Evolutionary conservation across 2,797 vertebrate species (phyloP).

Genomic region (Coracias cyanogaster): DNA sequence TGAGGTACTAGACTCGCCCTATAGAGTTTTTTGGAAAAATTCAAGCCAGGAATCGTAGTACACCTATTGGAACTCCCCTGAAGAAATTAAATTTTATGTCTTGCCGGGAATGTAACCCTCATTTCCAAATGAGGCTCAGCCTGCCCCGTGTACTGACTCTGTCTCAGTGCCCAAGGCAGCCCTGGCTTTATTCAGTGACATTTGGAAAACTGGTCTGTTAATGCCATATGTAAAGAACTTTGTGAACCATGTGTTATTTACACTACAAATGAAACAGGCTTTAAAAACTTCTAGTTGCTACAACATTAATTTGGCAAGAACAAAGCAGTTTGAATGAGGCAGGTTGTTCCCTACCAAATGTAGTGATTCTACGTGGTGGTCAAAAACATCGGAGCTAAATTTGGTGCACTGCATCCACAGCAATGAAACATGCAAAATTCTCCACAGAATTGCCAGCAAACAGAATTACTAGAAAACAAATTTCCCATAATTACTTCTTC

Average conservation of each 20-base stretch:
- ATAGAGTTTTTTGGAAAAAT: background rate
- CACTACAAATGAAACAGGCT: background rate
- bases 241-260: fast-evolving
- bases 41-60: background rate
- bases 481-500: background rate
- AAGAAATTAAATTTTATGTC: background rate
- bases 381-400: background rate
- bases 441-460: background rate
- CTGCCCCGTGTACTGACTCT: background rate
- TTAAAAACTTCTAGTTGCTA: background rate
- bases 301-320: background rate
- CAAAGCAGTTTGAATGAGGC: background rate
- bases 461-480: background rate
- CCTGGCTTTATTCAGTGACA: background rate
- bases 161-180: background rate
- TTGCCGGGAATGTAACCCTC: background rate
- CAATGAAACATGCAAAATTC: background rate
- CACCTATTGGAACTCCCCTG: background rate
- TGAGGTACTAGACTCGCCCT: background rate
- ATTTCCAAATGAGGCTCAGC: background rate
- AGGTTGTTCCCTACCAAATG: background rate
- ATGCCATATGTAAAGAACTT: background rate
- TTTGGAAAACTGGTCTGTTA: background rate
- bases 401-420: background rate
- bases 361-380: background rate